phyloP scores from a whole-genome alignment of 1,140 invertebrate species.

The Trichomalopsis sarcophagae region DNA sequence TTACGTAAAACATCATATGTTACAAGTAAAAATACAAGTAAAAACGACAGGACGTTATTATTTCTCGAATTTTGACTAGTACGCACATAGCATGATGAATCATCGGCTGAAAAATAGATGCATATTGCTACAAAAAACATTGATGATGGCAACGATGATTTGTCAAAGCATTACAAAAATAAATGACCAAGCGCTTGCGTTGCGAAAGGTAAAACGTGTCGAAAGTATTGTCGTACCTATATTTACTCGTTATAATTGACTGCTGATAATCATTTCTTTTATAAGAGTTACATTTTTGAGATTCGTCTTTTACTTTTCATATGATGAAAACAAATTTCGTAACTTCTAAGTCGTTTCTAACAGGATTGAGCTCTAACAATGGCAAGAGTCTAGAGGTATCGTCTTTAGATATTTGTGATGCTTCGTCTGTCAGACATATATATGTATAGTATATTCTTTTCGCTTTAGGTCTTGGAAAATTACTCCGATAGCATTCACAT shows the following conservation, averaged over 20 bases:
- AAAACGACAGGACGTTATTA: constrained; percentile 49
- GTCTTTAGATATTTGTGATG: constrained; percentile 44
- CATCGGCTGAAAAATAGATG: constrained; percentile 3
- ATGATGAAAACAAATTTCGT: constrained; percentile 45
- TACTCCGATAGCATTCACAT: constrained; percentile 7
- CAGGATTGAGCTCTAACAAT: constrained; percentile 52
- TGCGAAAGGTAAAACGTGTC: constrained; percentile 34
- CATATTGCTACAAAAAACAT: constrained; percentile 21
- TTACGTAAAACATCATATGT: constrained; percentile 52
- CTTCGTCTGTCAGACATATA: constrained; percentile 2
- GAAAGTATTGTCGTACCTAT: constrained; percentile 65
- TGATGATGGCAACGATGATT: constrained; percentile 24
- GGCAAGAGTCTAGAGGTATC: constrained; percentile 59
- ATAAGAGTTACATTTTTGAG: constrained; percentile 33
- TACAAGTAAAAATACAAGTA: constrained; percentile 48
- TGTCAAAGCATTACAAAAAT: constrained; percentile 31
- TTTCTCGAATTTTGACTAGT: constrained; percentile 72
- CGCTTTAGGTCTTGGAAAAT: constrained; percentile 30
- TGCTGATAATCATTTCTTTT: constrained; percentile 53
- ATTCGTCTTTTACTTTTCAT: constrained; percentile 27
- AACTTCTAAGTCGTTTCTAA: constrained; percentile 39
- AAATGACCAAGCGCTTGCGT: constrained; percentile 6
- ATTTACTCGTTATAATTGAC: constrained; percentile 67
- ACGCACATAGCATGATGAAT: constrained; percentile 57
- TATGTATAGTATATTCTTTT: background rate